Evolutionary conservation across 1,140 invertebrate genomes (phyloP), one percentile per base, ranked within the genome.

Genomic region (Brachionus sp.): DNA sequence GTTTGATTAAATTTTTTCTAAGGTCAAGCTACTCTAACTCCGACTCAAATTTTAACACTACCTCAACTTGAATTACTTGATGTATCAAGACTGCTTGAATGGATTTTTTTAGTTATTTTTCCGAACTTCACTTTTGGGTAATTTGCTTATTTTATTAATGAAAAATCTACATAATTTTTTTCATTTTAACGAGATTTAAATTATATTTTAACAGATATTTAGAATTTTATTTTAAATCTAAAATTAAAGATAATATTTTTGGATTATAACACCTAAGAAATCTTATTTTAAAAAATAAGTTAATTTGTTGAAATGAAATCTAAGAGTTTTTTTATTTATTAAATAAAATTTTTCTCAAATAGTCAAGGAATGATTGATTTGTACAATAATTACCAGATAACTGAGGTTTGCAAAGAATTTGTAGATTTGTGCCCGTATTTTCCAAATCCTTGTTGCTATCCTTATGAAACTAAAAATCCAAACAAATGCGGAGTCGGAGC

Each of bases 51-150:
- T 29, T 73, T 88, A n/a, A 80, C 84, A 37, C 86, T 87, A 16
- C 87, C 87, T 12, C 84, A 87, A 39, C 85, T 88, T 7, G 84
- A 85, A 37, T 83, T 87, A 0, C 44, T 84, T 25, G 84, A 86
- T 82, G 75, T 87, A 6, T 84, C 86, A 0, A 82, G 84, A n/a
- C 70, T 77, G 6, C 84, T 88, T 2, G 86, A 87, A 77, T 88
- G 87, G 87, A 86, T 87, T 29, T 88, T 88, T 84, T 57, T 89
- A 90, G 80, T 85, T 57, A 57, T 88, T 2, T 84, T 87, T 33
- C 87, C 87, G 9, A 87, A 88, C 70, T 88, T 85, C 84, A 87
- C 86, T 57, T 85, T 88, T 0, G 86, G 85, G 23, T 86, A 87
- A 16, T 35, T 39, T 66, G 33, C 3, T 37, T 42, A 70, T 39